Conservation (phyloP, 2,888 invertebrate species). For the Agriopis marginaria region DNA sequence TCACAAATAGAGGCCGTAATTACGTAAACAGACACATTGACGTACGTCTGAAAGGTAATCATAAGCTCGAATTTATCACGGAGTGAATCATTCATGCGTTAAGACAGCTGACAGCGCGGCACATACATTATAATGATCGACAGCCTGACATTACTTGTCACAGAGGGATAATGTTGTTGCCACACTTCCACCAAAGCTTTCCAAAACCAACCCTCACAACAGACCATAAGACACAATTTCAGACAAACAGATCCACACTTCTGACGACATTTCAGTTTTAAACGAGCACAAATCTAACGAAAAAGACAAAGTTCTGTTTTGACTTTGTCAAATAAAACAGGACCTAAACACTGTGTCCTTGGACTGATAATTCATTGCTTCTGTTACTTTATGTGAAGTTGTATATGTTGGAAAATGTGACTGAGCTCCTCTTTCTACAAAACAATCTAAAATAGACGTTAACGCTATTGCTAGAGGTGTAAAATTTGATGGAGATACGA, state of each 20-base stretch:
- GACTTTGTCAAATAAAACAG: slow-evolving; percentile 56
- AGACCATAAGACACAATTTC: slow-evolving; percentile 45
- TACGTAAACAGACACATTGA: slow-evolving; percentile 85
- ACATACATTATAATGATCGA: slow-evolving; percentile 86
- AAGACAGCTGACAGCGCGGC: slow-evolving; percentile 85
- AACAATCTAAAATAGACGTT: slow-evolving; percentile 41
- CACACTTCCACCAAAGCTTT: slow-evolving; percentile 57
- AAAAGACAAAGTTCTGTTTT: slow-evolving; percentile 78
- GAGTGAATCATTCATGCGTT: slow-evolving; percentile 85
- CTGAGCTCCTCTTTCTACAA: slow-evolving; percentile 54
- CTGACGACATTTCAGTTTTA: slow-evolving; percentile 64
- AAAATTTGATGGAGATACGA: slow-evolving; percentile 43
- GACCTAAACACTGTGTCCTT: slow-evolving; percentile 62
- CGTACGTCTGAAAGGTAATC: slow-evolving; percentile 85
- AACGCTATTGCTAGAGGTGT: slow-evolving; percentile 42
- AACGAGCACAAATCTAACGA: slow-evolving; percentile 71
- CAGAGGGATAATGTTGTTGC: slow-evolving; percentile 84
- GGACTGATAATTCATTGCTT: slow-evolving; percentile 62
- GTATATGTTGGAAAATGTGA: slow-evolving; percentile 69
- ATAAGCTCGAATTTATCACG: slow-evolving; percentile 86
- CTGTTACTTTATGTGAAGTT: slow-evolving; percentile 61
- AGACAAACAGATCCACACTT: slow-evolving; percentile 27
- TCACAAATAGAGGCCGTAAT: slow-evolving; percentile 76
- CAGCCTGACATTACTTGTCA: slow-evolving; percentile 84
- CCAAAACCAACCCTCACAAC: slow-evolving; percentile 48